Evolutionary conservation across 2,113 vertebrate species (phyloP).

Genomic region (Misgurnus mizolepis): DNA sequence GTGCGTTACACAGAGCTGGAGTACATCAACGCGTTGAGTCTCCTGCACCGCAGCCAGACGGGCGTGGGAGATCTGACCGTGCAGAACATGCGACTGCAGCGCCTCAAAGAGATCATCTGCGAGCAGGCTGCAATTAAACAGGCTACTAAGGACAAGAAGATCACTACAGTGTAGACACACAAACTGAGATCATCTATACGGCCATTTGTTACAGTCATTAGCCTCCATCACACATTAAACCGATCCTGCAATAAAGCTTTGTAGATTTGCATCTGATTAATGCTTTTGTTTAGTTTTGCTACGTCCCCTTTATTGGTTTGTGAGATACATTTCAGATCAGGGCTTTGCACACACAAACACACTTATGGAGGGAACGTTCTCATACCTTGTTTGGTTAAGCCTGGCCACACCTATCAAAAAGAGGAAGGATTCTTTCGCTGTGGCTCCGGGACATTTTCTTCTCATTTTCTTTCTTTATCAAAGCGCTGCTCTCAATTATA

Average conservation of each 20-base stretch:
- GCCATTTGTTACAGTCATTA: neutral
- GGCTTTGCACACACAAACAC: constrained; percentile 11
- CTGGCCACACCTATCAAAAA: constrained; percentile 43
- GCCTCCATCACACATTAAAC: neutral
- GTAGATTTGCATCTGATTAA: neutral
- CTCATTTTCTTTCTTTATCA: constrained; percentile 74
- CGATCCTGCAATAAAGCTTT: neutral
- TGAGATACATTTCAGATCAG: neutral
- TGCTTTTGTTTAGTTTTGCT: neutral
- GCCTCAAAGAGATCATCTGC: constrained; percentile 97
- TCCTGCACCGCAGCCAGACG: constrained; percentile 96
- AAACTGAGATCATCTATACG: too few species aligned
- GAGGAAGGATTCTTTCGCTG: constrained; percentile 57
- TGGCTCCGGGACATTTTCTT: constrained; percentile 63
- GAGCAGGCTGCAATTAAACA: constrained; percentile 98
- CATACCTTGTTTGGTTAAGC: constrained; percentile 25
- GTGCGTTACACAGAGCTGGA: constrained; percentile 98
- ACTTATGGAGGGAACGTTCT: neutral
- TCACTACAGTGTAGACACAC: constrained; percentile 86
- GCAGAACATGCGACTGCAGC: constrained; percentile 91
- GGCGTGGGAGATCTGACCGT: constrained; percentile 93
- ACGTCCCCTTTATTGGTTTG: neutral
- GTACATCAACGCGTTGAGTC: constrained; percentile 92
- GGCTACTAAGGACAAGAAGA: constrained; percentile 98
- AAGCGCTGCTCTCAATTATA: constrained; percentile 70